These are phyloP conservation scores for Cyprinodon tularosa DNA, from an alignment of 2,113 vertebrate genomes.

Conservation along the genomic window DNA sequence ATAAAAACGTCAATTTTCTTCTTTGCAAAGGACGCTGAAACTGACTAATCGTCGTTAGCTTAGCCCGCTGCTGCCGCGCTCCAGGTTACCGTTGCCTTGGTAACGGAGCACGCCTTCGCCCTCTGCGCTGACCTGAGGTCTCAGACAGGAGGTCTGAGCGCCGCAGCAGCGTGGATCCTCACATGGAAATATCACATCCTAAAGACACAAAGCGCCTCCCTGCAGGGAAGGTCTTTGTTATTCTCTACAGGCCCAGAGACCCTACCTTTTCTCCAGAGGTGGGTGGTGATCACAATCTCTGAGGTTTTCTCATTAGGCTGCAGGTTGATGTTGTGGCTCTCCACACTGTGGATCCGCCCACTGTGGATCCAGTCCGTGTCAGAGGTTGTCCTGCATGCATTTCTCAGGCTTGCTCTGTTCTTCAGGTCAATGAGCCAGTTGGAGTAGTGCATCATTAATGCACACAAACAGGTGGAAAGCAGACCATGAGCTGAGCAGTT, in stretches of 20 bases:
- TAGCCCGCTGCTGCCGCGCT: slow-evolving; percentile 62
- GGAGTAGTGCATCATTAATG: slow-evolving; percentile 75
- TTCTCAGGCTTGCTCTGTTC: slow-evolving; percentile 71
- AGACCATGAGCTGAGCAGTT: slow-evolving; percentile 30
- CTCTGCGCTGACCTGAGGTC: slow-evolving; percentile 77
- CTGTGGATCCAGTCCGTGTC: slow-evolving; percentile 56
- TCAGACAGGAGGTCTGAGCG: slow-evolving; percentile 17
- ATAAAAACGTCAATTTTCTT: neutral
- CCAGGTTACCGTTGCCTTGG: slow-evolving; percentile 78
- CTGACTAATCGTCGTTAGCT: slow-evolving; percentile 27
- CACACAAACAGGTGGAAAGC: slow-evolving; percentile 22
- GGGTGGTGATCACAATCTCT: slow-evolving; percentile 25
- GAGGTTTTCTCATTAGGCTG: slow-evolving; percentile 40
- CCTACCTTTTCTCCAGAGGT: slow-evolving; percentile 73
- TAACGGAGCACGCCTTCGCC: slow-evolving; percentile 80
- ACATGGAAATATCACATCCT: neutral
- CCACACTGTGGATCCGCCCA: slow-evolving; percentile 27
- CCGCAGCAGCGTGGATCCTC: neutral
- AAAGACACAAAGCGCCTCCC: neutral
- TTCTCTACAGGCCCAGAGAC: slow-evolving; percentile 15
- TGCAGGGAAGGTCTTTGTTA: slow-evolving; percentile 11
- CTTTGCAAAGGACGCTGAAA: neutral
- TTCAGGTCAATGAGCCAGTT: slow-evolving; percentile 76
- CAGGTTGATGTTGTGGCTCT: slow-evolving; percentile 52
- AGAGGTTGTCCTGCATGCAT: slow-evolving; percentile 61